Base-by-base conservation (phyloP, 2,113 vertebrate genomes). In the Vireo altiloquus region DNA sequence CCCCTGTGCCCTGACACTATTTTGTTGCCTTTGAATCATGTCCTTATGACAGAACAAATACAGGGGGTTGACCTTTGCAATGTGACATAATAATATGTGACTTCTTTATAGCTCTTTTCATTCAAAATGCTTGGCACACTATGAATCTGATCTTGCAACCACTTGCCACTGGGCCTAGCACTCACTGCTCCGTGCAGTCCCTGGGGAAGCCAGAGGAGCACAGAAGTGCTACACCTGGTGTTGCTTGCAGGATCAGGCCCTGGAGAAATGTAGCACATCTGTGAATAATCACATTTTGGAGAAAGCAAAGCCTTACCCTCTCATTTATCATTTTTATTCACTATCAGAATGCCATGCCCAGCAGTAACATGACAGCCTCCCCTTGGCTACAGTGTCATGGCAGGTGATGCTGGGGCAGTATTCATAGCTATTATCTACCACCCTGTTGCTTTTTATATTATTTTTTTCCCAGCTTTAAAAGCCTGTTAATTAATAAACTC, bases 61-160 rank as follows among this genome's bases (percentile, higher is more conserved):
- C 92, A 75, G 70, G 65, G 57, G 47, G 44, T 23, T 94, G 90
- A 97, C 93, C 93, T 96, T 95, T 97, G 90, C 95, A 89, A 71
- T 86, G 92, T 96, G 93, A 96, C 93, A 96, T 94, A 94, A 94
- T 96, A 96, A 96, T 95, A 97, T 96, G 94, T 96, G 93, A 90
- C 80, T 97, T 93, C 92, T 96, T 96, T 92, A 93, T 96, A 92
- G 94, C 88, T 87, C 82, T 94, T 95, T 96, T 96, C 80, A 95
- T 96, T 94, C 92, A 37, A 78, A 93, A 81, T 39, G 24, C 70
- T 93, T 71, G 80, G 63, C 87, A 93, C 31, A 4, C 87, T 71
- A 1, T 88, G 93, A 88, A 74, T 90, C 71, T 92, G 72, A 68
- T 96, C 82, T 79, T 82, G 64, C 37, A 89, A n/a, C 40, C 14